A percentile compares a stretch with the other conserved stretches of the same genome.
phyloP scores from a whole-genome alignment of 2,797 vertebrate species.

The Betta splendens region DNA sequence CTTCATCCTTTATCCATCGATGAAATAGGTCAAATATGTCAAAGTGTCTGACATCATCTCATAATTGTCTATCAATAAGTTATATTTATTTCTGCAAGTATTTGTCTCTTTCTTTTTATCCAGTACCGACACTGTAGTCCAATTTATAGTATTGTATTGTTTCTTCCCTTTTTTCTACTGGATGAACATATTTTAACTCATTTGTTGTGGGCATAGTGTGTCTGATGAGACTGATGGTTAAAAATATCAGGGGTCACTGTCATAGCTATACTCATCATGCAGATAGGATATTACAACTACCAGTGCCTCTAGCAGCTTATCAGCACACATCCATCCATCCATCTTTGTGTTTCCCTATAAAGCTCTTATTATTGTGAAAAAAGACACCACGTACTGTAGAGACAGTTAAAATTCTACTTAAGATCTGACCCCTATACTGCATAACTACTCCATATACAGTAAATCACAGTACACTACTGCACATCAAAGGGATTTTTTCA shows the following conservation, averaged over 20 bases:
- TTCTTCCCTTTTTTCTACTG: neutral
- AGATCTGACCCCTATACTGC: conserved; percentile 16
- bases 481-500: conserved; percentile 41
- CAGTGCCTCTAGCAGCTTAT: conserved; percentile 23
- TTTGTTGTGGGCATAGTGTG: conserved; percentile 14
- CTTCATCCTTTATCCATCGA: too few species aligned
- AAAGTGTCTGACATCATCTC: too few species aligned
- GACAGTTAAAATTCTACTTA: conserved; percentile 52
- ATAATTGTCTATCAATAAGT: too few species aligned
- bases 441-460: conserved; percentile 35
- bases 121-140: neutral
- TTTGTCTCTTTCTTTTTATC: neutral
- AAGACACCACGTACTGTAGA: conserved; percentile 26
- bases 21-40: too few species aligned
- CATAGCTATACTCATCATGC: conserved; percentile 25
- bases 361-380: conserved; percentile 40
- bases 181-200: conserved; percentile 5
- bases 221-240: conserved; percentile 27
- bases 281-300: conserved; percentile 19
- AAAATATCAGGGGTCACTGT: conserved; percentile 28
- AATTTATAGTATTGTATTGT: neutral
- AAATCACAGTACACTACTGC: conserved; percentile 38
- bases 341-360: conserved; percentile 30
- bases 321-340: too few species aligned
- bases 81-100: neutral